phyloP scores from a whole-genome alignment of 2,797 vertebrate genomes.

The Scolopax bukidnonensis region DNA sequence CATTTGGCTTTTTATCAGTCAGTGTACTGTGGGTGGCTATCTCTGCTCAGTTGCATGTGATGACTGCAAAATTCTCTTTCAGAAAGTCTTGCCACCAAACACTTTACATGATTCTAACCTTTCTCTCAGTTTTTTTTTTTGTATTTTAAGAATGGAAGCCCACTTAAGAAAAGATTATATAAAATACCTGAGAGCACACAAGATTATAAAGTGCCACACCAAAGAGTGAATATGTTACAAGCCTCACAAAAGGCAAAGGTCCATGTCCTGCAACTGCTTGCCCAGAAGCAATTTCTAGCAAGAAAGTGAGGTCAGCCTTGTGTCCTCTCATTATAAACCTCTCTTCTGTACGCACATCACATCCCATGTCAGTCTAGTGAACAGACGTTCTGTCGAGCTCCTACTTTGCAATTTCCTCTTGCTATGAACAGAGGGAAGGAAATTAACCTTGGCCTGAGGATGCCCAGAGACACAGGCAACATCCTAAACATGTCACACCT shows the following conservation, averaged over 20 bases:
- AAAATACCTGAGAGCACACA: neutral
- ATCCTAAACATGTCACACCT: neutral
- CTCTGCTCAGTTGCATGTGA: neutral
- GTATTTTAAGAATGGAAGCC: neutral
- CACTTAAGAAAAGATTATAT: neutral
- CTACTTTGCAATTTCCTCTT: constrained; percentile 14
- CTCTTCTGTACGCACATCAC: neutral
- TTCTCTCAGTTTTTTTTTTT: neutral
- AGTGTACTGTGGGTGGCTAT: neutral
- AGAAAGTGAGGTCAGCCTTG: neutral
- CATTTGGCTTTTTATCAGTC: constrained; percentile 1
- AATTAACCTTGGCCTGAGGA: constrained; percentile 44
- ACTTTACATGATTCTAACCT: neutral
- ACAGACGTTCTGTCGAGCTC: constrained; percentile 23
- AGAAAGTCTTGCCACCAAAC: neutral
- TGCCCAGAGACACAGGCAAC: neutral
- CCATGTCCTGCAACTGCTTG: neutral
- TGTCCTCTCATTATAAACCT: neutral
- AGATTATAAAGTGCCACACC: neutral
- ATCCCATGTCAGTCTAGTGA: neutral
- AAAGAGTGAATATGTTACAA: neutral
- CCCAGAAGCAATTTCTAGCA: neutral
- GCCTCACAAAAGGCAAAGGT: neutral
- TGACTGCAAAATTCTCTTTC: neutral
- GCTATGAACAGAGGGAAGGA: constrained; percentile 17